phyloP scores from a whole-genome alignment of 2,888 invertebrate species.

The Clitarchus hookeri region DNA sequence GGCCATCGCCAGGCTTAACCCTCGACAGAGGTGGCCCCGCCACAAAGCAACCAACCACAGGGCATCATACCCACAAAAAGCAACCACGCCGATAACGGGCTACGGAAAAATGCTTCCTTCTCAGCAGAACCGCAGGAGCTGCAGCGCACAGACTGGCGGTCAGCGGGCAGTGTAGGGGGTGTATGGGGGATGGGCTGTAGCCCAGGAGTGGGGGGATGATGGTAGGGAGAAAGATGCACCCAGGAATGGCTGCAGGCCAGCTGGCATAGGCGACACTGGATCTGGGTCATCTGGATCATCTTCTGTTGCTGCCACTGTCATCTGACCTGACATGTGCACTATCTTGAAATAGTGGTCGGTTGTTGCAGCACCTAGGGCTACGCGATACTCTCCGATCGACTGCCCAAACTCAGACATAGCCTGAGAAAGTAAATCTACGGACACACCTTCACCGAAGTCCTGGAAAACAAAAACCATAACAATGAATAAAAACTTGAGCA shows the following conservation, averaged over 20 bases:
- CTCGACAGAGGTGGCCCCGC: not conserved
- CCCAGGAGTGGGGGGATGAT: slow-evolving; percentile 35
- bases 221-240: slow-evolving; percentile 30
- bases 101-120: not conserved
- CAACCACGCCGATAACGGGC: not conserved
- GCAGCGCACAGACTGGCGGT: slow-evolving; percentile 11
- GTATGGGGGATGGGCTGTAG: slow-evolving; percentile 31
- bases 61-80: slow-evolving; percentile 14
- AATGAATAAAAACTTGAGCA: no score
- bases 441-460: slow-evolving; percentile 33
- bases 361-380: slow-evolving; percentile 30
- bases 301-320: not conserved
- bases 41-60: not conserved
- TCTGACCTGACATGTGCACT: slow-evolving; percentile 35
- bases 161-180: slow-evolving; percentile 41
- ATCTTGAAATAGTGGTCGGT: slow-evolving; percentile 39
- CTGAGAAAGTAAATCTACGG: slow-evolving; percentile 39
- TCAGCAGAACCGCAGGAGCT: not conserved
- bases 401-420: slow-evolving; percentile 42
- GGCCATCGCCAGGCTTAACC: not conserved
- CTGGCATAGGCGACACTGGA: slow-evolving; percentile 22
- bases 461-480: slow-evolving; percentile 22
- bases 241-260: slow-evolving; percentile 26
- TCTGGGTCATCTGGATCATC: slow-evolving; percentile 19
- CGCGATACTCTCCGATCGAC: slow-evolving; percentile 37